Evolutionary conservation across 1,140 invertebrate genomes (phyloP).

Genomic region (Paramacrobiotus metropolitanus): DNA sequence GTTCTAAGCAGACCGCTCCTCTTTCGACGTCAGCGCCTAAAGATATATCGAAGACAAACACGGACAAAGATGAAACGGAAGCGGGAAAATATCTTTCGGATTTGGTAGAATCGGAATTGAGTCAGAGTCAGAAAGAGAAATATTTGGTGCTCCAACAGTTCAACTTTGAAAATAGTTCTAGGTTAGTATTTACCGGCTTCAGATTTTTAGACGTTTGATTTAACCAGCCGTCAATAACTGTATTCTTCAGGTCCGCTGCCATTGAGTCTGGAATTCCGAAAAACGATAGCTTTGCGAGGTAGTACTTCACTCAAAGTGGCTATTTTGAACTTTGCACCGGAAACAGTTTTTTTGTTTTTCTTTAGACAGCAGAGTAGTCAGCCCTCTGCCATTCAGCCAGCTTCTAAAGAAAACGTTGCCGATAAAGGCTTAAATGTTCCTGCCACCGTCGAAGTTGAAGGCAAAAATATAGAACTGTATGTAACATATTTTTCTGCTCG

Average conservation of each 20-base stretch:
- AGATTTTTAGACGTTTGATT: too few relatives aligned
- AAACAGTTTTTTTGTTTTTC: too few relatives aligned
- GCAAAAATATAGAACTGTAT: background rate
- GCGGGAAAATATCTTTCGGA: constrained; percentile 55
- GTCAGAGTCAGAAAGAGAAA: background rate
- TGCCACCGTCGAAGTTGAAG: background rate
- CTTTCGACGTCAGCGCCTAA: constrained; percentile 12
- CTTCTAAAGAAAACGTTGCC: background rate
- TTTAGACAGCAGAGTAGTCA: too few relatives aligned
- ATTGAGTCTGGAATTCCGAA: too few relatives aligned
- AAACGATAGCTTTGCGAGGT: too few relatives aligned
- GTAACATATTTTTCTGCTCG: too few relatives aligned
- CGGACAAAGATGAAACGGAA: constrained; percentile 29
- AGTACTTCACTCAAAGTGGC: too few relatives aligned
- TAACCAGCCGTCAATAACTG: too few relatives aligned
- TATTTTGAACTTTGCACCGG: too few relatives aligned
- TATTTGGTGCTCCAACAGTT: background rate
- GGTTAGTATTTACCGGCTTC: too few relatives aligned
- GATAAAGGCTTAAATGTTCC: background rate
- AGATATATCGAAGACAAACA: constrained; percentile 29
- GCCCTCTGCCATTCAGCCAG: background rate
- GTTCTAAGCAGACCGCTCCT: constrained; percentile 26
- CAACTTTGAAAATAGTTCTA: background rate
- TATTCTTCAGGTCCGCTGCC: too few relatives aligned
- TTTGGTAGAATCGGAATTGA: constrained; percentile 12